These are phyloP conservation scores for Oreochromis niloticus DNA, from an alignment of 2,113 vertebrate genomes.

Conservation along the genomic window DNA sequence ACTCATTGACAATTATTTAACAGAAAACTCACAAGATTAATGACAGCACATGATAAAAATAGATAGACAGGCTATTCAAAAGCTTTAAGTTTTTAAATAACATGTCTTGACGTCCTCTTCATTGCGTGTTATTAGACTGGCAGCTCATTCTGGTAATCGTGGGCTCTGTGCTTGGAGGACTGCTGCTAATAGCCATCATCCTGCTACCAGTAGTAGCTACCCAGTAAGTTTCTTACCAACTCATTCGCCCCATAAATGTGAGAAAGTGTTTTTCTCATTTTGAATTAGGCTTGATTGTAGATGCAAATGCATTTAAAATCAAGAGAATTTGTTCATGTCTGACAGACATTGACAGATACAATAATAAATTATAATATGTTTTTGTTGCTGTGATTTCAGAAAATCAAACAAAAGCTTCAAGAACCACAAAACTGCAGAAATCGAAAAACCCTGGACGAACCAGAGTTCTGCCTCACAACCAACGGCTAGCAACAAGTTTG, in stretches of 20 bases:
- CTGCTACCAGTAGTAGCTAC: neutral
- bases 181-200: conserved; percentile 52
- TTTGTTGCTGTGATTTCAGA: neutral
- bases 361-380: accelerated
- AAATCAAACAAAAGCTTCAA: conserved; percentile 16
- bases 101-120: no score
- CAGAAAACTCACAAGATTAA: no score
- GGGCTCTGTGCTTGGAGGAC: conserved; percentile 40
- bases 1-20: no score
- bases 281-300: neutral
- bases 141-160: conserved; percentile 44
- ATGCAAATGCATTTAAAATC: neutral
- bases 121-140: conserved; percentile 40
- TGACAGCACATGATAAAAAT: no score
- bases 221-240: conserved; percentile 31
- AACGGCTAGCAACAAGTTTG: neutral
- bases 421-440: neutral
- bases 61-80: no score
- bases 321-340: neutral
- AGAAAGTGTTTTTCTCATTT: neutral
- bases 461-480: neutral
- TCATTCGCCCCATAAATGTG: neutral
- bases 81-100: no score
- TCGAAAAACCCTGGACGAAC: neutral
- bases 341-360: neutral